These are phyloP conservation scores for Agriopis leucophaearia DNA, from an alignment of 2,888 invertebrate genomes.

Conservation along the genomic window DNA sequence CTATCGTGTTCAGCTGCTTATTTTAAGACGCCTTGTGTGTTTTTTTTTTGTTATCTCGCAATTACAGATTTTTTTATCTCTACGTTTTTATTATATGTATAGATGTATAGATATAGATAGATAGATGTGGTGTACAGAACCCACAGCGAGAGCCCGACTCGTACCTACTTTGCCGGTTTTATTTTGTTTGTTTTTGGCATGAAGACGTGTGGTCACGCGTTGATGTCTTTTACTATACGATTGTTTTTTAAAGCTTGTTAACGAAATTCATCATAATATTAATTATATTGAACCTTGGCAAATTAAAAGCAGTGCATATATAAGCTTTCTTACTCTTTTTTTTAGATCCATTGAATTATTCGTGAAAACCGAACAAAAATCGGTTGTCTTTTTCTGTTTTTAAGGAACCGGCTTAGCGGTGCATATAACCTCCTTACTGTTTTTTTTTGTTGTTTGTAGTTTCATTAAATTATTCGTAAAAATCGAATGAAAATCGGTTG, in stretches of 20 bases:
- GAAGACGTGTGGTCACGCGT: background rate
- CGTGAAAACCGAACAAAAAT: background rate
- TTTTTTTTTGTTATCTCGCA: no score
- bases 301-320: no score
- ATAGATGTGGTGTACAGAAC: no score
- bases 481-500: background rate
- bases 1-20: no score
- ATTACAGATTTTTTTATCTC: no score
- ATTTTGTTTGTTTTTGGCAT: background rate
- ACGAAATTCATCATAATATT: background rate
- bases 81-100: no score
- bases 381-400: background rate
- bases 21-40: no score
- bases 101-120: no score
- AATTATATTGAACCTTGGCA: no score
- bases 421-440: background rate
- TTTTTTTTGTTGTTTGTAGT: background rate
- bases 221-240: background rate
- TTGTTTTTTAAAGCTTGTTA: background rate
- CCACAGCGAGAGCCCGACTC: no score
- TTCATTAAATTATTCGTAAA: background rate
- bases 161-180: no score
- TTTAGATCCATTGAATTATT: background rate
- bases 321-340: background rate
- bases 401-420: no score